Evolutionary conservation across 2,888 invertebrate genomes (phyloP).

Genomic region (Pantelozetes paolii): DNA sequence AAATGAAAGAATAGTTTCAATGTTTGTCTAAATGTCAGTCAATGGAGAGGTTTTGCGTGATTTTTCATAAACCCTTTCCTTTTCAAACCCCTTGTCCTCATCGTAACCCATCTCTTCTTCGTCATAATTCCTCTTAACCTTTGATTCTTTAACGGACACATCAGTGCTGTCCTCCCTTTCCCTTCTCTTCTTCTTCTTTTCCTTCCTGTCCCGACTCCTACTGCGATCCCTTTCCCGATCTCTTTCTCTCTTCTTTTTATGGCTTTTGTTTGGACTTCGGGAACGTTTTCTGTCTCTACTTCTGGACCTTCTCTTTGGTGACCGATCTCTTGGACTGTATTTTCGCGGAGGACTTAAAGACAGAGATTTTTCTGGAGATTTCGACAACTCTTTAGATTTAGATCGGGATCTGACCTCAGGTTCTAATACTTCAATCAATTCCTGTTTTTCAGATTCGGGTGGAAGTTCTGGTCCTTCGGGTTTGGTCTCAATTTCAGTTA

Average conservation of each 20-base stretch:
- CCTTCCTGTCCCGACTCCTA: slow-evolving; percentile 7
- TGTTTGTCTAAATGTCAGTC: neutral
- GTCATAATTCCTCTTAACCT: slow-evolving; percentile 33
- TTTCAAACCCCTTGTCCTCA: neutral
- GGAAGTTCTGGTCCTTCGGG: slow-evolving; percentile 41
- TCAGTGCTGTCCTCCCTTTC: slow-evolving; percentile 16
- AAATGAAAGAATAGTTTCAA: neutral
- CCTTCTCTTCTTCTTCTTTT: neutral
- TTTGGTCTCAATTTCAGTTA: slow-evolving; percentile 7
- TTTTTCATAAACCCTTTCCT: neutral
- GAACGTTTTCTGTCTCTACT: slow-evolving; percentile 31
- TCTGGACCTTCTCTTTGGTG: slow-evolving; percentile 21
- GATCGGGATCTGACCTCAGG: neutral
- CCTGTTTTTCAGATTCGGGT: neutral
- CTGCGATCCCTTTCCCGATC: neutral
- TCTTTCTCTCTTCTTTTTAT: slow-evolving; percentile 23
- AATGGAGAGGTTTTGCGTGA: neutral
- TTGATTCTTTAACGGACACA: neutral
- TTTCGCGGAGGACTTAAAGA: slow-evolving; percentile 19
- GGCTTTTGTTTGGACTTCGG: neutral
- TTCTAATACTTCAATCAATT: neutral
- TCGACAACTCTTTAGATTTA: neutral
- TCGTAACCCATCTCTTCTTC: slow-evolving; percentile 36
- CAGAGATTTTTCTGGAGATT: neutral
- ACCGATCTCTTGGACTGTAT: neutral